Evolutionary conservation across 2,797 vertebrate species (phyloP).

Genomic region (Uromys caudimaculatus): DNA sequence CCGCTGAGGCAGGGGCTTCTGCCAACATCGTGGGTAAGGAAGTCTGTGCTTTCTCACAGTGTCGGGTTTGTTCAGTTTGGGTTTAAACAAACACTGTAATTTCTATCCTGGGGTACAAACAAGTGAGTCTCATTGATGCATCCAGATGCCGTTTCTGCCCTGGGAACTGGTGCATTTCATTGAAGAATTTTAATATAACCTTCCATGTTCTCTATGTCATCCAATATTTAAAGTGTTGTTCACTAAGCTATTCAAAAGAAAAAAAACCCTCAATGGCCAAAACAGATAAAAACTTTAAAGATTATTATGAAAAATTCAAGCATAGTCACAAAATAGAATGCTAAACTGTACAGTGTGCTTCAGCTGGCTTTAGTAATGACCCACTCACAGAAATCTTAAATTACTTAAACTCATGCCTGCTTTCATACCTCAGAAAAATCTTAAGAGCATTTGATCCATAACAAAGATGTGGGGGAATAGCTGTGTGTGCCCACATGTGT

Average conservation of each 20-base stretch:
- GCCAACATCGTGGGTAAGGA: slow-evolving; percentile 55
- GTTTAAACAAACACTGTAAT: slow-evolving; percentile 64
- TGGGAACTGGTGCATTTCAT: neutral
- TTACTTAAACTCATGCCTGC: neutral
- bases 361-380: neutral
- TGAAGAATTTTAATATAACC: neutral
- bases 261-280: neutral
- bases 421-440: neutral
- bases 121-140: slow-evolving; percentile 31
- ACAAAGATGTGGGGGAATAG: neutral
- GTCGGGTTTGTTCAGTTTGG: slow-evolving; percentile 68
- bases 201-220: neutral
- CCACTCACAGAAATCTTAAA: neutral
- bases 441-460: neutral
- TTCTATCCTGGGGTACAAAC: slow-evolving; percentile 65
- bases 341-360: neutral
- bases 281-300: neutral
- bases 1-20: slow-evolving; percentile 60
- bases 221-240: neutral
- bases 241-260: neutral
- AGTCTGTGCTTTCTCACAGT: slow-evolving; percentile 57
- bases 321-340: neutral
- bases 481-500: neutral
- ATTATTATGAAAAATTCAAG: neutral
- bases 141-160: slow-evolving; percentile 57